Conservation (phyloP, 2,797 vertebrate species). For the Streptopelia turtur region DNA sequence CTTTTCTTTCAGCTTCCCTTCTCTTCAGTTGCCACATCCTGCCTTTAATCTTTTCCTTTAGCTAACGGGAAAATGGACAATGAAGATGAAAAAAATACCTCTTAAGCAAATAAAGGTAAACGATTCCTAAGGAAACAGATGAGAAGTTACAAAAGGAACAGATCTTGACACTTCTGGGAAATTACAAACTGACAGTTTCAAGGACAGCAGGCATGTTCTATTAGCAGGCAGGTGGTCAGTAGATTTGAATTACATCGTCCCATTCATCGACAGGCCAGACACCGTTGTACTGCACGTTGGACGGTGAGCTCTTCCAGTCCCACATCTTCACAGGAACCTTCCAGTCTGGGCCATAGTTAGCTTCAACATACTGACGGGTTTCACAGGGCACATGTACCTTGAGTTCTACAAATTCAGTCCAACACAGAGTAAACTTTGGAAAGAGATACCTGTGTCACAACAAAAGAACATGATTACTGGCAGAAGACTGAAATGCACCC, state of each 20-base stretch:
- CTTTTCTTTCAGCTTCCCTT: neutral
- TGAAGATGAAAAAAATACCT: neutral
- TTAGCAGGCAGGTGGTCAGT: slow-evolving; percentile 69
- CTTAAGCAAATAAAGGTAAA: neutral
- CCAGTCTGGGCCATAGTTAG: slow-evolving; percentile 92
- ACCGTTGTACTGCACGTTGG: slow-evolving; percentile 90
- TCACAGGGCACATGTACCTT: slow-evolving; percentile 91
- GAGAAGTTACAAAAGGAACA: neutral
- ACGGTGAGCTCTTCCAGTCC: slow-evolving; percentile 95
- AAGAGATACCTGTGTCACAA: slow-evolving; percentile 83
- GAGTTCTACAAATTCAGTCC: slow-evolving; percentile 92
- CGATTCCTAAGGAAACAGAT: neutral
- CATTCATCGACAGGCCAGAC: slow-evolving; percentile 88
- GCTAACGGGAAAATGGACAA: neutral
- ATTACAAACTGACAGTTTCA: neutral
- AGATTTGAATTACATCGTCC: slow-evolving; percentile 91
- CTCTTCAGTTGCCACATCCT: neutral
- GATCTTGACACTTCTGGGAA: neutral
- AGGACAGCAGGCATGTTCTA: neutral
- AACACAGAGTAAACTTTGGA: slow-evolving; percentile 87
- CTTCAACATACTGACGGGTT: slow-evolving; percentile 87
- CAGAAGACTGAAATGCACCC: neutral
- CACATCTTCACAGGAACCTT: slow-evolving; percentile 86
- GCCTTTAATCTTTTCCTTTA: neutral
- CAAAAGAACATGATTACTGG: neutral